Conservation (phyloP, 2,797 vertebrate genomes). For the Neopelma chrysocephalum region DNA sequence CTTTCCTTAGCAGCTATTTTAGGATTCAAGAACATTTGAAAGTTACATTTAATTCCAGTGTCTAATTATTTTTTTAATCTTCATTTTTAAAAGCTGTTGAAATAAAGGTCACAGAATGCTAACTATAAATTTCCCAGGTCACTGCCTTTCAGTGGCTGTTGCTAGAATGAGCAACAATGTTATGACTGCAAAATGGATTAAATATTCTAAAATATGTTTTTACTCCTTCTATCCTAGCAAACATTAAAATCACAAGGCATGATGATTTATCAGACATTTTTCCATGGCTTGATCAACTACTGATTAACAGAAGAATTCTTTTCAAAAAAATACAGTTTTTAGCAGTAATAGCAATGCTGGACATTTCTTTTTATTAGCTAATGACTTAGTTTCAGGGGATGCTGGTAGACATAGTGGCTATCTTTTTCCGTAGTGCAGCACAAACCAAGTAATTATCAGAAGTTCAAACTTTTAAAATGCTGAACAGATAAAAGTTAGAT, state of each 20-base stretch:
- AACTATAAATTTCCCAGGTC: conserved; percentile 20
- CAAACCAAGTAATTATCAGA: neutral
- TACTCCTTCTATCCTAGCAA: neutral
- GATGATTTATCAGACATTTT: neutral
- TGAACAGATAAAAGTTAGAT: neutral
- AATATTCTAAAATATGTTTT: neutral
- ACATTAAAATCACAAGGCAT: neutral
- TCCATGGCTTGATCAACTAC: neutral
- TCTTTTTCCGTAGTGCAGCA: neutral
- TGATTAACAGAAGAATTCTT: neutral
- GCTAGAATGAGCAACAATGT: neutral
- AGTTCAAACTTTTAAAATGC: neutral
- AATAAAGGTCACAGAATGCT: conserved; percentile 43
- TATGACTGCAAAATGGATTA: neutral
- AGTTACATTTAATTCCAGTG: conserved; percentile 27
- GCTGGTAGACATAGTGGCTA: neutral
- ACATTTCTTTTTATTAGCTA: neutral
- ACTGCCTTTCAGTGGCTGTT: neutral
- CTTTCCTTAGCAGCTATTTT: conserved; percentile 39
- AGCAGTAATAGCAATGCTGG: neutral
- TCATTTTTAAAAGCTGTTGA: conserved; percentile 3
- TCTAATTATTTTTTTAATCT: conserved; percentile 48
- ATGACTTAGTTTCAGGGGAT: neutral
- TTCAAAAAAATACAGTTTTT: neutral
- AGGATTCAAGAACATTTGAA: conserved; percentile 30